A percentile compares a stretch with the other conserved stretches of the same genome.
Evolutionary conservation across 2,113 vertebrate genomes (phyloP).

Genomic region (Chionomys nivalis): DNA sequence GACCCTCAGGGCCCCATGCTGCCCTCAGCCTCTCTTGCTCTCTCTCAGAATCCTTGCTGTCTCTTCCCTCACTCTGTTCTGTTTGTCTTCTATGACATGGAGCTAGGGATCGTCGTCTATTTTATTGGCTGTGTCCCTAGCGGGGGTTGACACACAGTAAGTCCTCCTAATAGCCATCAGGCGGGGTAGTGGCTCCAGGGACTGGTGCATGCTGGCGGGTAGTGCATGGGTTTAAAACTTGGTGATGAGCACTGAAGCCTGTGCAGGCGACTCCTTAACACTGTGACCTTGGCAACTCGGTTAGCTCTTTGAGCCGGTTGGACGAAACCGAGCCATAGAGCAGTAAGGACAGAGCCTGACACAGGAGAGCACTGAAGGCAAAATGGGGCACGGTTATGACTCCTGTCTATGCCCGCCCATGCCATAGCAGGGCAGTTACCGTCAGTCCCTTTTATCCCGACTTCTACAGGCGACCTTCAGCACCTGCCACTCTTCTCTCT

Average conservation of each 20-base stretch:
- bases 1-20: not conserved
- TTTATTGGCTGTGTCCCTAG: not conserved
- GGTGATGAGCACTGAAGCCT: too few relatives aligned
- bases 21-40: not conserved
- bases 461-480: not conserved
- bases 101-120: not conserved
- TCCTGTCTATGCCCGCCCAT: too few relatives aligned
- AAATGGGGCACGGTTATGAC: not conserved
- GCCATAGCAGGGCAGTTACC: not conserved
- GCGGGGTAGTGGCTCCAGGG: not conserved
- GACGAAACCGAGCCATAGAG: not conserved
- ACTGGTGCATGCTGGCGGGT: fast-evolving
- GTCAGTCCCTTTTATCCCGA: not conserved
- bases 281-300: not conserved
- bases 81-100: not conserved
- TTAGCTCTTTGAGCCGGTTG: not conserved
- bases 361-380: not conserved
- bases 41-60: too few relatives aligned
- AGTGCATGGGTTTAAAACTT: not conserved
- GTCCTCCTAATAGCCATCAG: not conserved
- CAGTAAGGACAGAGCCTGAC: not conserved
- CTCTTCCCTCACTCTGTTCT: not conserved
- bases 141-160: not conserved
- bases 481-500: not conserved
- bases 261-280: not conserved